A percentile compares a stretch with the other conserved stretches of the same genome.
These are phyloP conservation scores for Propsilocerus akamusi DNA, from an alignment of 1,140 invertebrate species.

Conservation along the genomic window DNA sequence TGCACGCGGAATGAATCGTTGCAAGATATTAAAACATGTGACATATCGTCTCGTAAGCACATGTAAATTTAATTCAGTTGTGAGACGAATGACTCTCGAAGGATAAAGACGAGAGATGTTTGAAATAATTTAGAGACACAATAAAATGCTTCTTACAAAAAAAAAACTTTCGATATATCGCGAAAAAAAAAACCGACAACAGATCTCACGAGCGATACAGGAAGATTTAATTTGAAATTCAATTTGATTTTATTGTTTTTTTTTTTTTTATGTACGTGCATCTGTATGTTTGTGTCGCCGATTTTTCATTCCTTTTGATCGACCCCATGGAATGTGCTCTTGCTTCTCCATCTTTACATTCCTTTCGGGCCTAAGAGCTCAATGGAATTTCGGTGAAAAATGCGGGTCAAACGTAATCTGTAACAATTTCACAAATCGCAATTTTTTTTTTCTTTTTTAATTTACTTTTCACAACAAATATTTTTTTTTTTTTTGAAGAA, in stretches of 20 bases:
- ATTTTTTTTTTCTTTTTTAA: neutral
- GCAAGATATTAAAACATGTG: constrained; percentile 3
- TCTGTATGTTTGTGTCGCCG: too few relatives aligned
- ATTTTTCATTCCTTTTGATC: too few relatives aligned
- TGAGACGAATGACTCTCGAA: neutral
- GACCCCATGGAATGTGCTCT: too few relatives aligned
- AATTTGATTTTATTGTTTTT: neutral
- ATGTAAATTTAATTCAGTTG: constrained; percentile 3
- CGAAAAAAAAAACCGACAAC: too few relatives aligned
- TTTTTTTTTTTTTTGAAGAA: neutral
- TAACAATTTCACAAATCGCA: neutral
- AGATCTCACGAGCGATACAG: neutral
- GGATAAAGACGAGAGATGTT: neutral
- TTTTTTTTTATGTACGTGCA: too few relatives aligned
- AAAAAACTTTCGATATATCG: neutral
- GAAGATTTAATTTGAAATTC: neutral
- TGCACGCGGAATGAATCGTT: neutral
- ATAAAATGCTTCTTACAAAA: neutral
- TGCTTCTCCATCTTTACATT: constrained; percentile 1
- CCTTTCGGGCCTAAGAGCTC: neutral
- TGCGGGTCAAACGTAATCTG: neutral
- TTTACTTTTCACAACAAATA: neutral
- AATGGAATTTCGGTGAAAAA: constrained; percentile 1
- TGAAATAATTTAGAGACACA: constrained; percentile 2
- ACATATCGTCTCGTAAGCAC: neutral